These are phyloP conservation scores for Tachysurus vachellii DNA, from an alignment of 2,113 vertebrate genomes.

Conservation along the genomic window DNA sequence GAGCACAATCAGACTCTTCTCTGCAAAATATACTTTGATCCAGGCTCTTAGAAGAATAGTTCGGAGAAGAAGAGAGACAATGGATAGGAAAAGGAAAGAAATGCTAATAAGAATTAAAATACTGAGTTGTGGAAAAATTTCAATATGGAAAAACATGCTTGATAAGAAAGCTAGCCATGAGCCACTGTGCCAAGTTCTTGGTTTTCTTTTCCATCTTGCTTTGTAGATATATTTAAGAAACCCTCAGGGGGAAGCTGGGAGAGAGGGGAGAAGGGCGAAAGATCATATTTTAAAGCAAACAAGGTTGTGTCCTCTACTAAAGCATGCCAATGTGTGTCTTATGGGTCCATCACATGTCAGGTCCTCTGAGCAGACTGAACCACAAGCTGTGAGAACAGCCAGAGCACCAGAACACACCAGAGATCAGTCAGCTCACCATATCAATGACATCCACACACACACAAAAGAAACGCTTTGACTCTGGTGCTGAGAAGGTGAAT, in stretches of 20 bases:
- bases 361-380: constrained; percentile 4
- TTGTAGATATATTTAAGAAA: not conserved
- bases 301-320: constrained; percentile 25
- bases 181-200: not conserved
- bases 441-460: constrained; percentile 58
- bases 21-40: constrained; percentile 61
- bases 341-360: constrained; percentile 24
- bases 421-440: constrained; percentile 35
- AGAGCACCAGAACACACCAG: constrained; percentile 3
- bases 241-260: not conserved
- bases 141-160: not conserved
- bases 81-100: not conserved
- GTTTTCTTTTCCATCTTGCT: not conserved
- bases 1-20: constrained; percentile 42
- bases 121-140: not conserved
- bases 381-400: constrained; percentile 5
- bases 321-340: constrained; percentile 9
- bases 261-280: not conserved
- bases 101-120: not conserved
- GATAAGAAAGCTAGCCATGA: too few relatives aligned
- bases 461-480: constrained; percentile 22
- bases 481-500: not conserved
- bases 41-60: constrained; percentile 32
- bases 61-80: not conserved
- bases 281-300: not conserved